Base-by-base conservation (phyloP, 1,140 invertebrate genomes). In the Lordiphosa mommai region DNA sequence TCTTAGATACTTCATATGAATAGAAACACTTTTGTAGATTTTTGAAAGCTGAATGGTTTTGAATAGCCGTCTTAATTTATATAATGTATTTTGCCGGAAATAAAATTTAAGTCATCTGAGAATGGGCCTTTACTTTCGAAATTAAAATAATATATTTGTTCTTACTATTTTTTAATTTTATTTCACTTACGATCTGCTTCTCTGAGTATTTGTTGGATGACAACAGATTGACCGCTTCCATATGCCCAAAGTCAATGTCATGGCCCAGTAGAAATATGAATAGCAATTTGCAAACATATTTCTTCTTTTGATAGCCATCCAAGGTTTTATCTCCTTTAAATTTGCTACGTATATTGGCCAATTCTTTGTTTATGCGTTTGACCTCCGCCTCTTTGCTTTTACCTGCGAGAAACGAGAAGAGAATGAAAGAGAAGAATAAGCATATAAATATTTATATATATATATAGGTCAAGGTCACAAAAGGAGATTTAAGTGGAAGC, bases 161-260 rank as follows among this genome's bases (percentile, higher is more conserved):
- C 4, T 27, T 27, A n/a, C n/a, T n/a, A n/a, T 23, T 23, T 27
- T 6, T 27, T 27, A 27, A n/a, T 27, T 27, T 27, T 27, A 27
- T 27, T 7, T 7, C 40, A 93, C 95, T 93, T 93, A 98, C 98
- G 91, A 99, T 99, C 93, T 99, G 99, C 92, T 99, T 99, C 90
- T 99, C 99, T 33, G 98, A 99, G 91, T 99, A 99, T 92, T 99
- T 99, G 89, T 99, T 99, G 27, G 98, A 99, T 66, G 97, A 99
- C n/a, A 99, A 92, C 40, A 99, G 91, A 91, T 99, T 99, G 71
- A 99, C 99, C 43, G 99, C 99, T 91, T 99, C 99, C 98, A 99
- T 99, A 90, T 99, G 98, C 50, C 99, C 99, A 91, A 99, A 99
- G 90, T 99, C 99, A 90, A 99, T 99, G 90, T 99, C 99, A 91